A percentile compares a stretch with the other conserved stretches of the same genome.
Conservation (phyloP, 2,113 vertebrate genomes). For the Cyanoramphus novaezelandiae region DNA sequence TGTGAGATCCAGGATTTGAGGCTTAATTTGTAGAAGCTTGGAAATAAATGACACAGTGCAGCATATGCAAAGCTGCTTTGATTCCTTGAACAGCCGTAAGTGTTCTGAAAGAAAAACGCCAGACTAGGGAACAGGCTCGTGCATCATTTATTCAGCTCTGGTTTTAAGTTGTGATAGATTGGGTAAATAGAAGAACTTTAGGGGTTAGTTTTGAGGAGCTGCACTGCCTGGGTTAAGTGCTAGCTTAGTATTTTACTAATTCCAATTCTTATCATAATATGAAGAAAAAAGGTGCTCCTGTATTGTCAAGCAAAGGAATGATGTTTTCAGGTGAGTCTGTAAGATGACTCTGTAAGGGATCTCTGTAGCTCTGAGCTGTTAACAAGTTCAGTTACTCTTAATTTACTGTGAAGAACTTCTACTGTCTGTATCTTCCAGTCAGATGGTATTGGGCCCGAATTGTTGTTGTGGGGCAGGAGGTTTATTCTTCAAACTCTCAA, state of each 20-base stretch:
- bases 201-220: background rate
- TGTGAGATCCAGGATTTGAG: background rate
- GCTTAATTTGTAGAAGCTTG: constrained; percentile 30
- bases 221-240: background rate
- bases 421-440: background rate
- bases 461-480: background rate
- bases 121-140: background rate
- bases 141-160: constrained; percentile 3
- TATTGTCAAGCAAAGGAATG: background rate
- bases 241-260: background rate
- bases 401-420: background rate
- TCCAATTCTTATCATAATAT: background rate
- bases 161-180: constrained; percentile 26
- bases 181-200: background rate
- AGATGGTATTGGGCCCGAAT: background rate
- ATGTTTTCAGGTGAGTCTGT: background rate
- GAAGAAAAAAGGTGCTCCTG: background rate
- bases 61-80: constrained; percentile 14
- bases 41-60: background rate
- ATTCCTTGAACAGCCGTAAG: background rate
- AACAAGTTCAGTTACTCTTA: background rate
- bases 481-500: background rate
- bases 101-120: constrained; percentile 26
- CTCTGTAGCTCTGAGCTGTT: background rate
- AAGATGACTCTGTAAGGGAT: background rate